Evolutionary conservation across 2,113 vertebrate species (phyloP).

Genomic region (Corynorhinus townsendii): DNA sequence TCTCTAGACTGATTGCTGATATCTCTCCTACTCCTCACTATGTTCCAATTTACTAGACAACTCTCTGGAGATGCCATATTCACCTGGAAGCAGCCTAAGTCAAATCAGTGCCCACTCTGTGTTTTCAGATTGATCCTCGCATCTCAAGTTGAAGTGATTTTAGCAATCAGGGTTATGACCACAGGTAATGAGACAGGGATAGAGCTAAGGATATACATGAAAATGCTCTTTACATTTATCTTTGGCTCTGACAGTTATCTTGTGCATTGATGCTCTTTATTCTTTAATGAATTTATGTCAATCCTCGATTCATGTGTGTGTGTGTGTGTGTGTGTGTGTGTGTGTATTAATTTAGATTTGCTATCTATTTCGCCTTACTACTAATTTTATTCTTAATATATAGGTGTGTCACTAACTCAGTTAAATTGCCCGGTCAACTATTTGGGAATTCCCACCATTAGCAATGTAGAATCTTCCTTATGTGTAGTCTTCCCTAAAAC

Average conservation of each 20-base stretch:
- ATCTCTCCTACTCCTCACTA: rapidly evolving
- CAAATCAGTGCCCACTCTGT: background rate
- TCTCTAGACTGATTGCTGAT: background rate
- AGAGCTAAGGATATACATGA: background rate
- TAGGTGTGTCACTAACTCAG: background rate
- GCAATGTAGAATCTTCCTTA: background rate
- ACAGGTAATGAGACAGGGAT: too few relatives aligned
- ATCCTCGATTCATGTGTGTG: background rate
- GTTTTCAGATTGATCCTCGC: background rate
- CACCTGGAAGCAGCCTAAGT: background rate
- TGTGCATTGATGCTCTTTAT: background rate
- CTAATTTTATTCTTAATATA: background rate
- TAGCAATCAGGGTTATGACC: background rate
- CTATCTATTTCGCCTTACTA: background rate
- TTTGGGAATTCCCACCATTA: background rate
- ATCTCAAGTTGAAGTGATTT: background rate
- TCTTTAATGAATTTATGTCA: background rate
- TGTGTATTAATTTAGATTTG: background rate
- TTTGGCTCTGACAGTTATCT: background rate
- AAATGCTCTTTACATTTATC: background rate
- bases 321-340: background rate
- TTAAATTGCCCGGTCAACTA: background rate
- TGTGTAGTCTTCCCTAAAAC: background rate
- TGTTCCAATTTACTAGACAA: background rate
- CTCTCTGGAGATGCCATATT: background rate